Conservation (phyloP, 2,888 invertebrate species). For the Cerastis rubricosa region DNA sequence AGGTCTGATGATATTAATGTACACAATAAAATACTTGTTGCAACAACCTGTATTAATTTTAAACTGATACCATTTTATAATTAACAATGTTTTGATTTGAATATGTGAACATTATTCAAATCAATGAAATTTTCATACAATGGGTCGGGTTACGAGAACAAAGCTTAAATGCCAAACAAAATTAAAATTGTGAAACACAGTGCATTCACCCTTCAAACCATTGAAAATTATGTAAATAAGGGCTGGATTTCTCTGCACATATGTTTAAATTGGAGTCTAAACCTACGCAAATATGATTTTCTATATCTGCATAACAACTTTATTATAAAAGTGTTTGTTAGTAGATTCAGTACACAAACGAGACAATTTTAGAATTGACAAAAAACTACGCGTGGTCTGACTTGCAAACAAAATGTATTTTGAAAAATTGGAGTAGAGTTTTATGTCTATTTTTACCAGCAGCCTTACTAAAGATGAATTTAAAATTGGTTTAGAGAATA, state of each 20-base stretch:
- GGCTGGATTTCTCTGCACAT: slow-evolving; percentile 8
- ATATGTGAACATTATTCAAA: slow-evolving; percentile 19
- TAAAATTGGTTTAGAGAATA: background rate
- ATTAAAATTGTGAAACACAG: slow-evolving; percentile 38
- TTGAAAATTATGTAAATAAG: slow-evolving; percentile 44
- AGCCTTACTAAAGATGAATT: background rate
- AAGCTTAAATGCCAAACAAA: slow-evolving; percentile 25
- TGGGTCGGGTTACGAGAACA: slow-evolving; percentile 17
- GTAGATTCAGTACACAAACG: slow-evolving; percentile 2
- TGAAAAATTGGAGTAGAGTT: background rate
- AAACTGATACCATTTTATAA: background rate
- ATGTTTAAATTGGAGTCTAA: slow-evolving; percentile 25
- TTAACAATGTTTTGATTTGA: background rate
- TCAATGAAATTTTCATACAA: slow-evolving; percentile 13
- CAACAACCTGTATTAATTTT: too few relatives aligned
- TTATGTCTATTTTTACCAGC: slow-evolving; percentile 4
- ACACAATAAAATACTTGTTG: too few relatives aligned
- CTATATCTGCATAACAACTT: slow-evolving; percentile 20
- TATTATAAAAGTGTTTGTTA: slow-evolving; percentile 33
- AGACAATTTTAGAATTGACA: slow-evolving; percentile 15
- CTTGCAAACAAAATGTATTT: slow-evolving; percentile 7
- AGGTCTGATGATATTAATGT: too few relatives aligned
- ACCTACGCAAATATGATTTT: slow-evolving; percentile 35
- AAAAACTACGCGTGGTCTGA: slow-evolving; percentile 30
- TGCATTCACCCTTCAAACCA: slow-evolving; percentile 20